phyloP scores from a whole-genome alignment of 2,113 vertebrate genomes.

The Platycercus adscitus region DNA sequence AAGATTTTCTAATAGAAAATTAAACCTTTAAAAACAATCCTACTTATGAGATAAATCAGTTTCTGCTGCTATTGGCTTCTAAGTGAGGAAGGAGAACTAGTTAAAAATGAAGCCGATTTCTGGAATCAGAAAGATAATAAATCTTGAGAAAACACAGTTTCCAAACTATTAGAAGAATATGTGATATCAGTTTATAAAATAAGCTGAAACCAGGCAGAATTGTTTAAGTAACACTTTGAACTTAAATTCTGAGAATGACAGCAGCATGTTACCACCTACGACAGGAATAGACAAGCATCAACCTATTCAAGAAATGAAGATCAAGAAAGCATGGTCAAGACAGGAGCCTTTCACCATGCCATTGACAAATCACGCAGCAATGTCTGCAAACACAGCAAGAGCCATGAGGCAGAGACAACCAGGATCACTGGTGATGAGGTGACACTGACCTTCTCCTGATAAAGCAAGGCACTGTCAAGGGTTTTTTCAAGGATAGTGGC shows the following conservation, averaged over 20 bases:
- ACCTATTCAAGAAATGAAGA: not conserved
- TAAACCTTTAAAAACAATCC: not conserved
- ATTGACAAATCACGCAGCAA: not conserved
- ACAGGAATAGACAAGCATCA: not conserved
- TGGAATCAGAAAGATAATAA: not conserved
- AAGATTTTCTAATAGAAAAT: not conserved
- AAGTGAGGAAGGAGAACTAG: not conserved
- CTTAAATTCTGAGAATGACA: not conserved
- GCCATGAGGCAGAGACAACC: not conserved
- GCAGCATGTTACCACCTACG: not conserved
- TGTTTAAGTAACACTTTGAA: not conserved
- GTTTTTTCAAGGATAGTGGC: slow-evolving; percentile 97
- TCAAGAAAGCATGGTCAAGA: not conserved
- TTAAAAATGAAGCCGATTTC: not conserved
- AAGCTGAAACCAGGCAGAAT: not conserved
- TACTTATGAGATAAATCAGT: not conserved
- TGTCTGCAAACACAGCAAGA: not conserved
- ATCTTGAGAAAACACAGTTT: not conserved
- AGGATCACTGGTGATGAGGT: not conserved
- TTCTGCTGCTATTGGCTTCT: not conserved
- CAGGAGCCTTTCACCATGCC: not conserved
- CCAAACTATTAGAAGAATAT: slow-evolving; percentile 40
- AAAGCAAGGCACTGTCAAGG: slow-evolving; percentile 93
- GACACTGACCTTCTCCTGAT: slow-evolving; percentile 86
- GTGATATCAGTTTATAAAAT: slow-evolving; percentile 33